Evolutionary conservation across 2,888 invertebrate genomes (phyloP).

Genomic region (Latrodectus elegans): DNA sequence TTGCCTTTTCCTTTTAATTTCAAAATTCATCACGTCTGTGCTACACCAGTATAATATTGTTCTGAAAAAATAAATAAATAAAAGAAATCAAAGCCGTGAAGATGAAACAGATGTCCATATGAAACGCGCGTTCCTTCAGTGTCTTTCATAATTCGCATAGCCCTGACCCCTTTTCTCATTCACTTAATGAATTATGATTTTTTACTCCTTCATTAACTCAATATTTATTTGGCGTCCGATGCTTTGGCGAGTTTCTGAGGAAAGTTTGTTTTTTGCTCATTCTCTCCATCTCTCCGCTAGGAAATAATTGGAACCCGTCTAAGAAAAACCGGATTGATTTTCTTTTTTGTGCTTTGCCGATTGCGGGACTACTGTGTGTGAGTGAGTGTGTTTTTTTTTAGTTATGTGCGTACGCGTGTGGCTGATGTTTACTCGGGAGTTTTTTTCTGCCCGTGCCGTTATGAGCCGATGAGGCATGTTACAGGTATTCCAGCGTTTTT

Average conservation of each 20-base stretch:
- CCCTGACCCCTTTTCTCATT: not conserved
- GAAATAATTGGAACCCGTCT: not conserved
- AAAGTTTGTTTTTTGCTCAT: no score
- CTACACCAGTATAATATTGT: no score
- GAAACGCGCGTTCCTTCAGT: not conserved
- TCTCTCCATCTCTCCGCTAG: no score
- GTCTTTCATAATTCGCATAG: not conserved
- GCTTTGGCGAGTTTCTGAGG: not conserved
- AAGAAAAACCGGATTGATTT: constrained; percentile 45
- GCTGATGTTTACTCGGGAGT: not conserved
- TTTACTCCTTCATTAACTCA: not conserved
- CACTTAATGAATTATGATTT: not conserved
- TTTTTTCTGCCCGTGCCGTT: not conserved
- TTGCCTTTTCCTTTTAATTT: no score
- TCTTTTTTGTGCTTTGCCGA: not conserved
- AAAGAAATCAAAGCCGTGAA: not conserved
- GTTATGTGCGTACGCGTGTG: constrained; percentile 3
- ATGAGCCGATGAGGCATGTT: constrained; percentile 38
- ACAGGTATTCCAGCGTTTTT: constrained; percentile 47
- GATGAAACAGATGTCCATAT: not conserved
- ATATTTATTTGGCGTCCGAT: constrained; percentile 22
- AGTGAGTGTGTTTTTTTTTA: not conserved
- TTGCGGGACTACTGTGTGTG: not conserved
- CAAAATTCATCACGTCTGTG: no score
- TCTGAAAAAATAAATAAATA: not conserved